Base-by-base conservation (phyloP, 23 tunicate species). In the Clavelina lepadiformis region DNA sequence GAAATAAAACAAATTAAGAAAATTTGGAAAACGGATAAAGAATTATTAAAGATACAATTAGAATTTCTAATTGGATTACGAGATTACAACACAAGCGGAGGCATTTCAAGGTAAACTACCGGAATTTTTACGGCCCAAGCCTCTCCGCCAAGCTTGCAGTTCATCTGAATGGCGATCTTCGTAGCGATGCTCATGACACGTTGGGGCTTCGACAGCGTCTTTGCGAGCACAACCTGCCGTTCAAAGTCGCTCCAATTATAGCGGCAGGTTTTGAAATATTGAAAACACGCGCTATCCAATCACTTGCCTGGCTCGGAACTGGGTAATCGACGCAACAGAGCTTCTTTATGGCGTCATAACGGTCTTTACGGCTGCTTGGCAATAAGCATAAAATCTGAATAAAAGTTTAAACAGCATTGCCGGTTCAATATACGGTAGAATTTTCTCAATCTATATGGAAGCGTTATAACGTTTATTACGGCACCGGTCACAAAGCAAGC, bases 101-200 rank as follows among this genome's bases (percentile, higher is more conserved):
- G n/a, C n/a, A n/a, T n/a, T 22, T 67, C 28, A 15, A 4, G 26
- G 13, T 5, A 49, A 69, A 80, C 47, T 30, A 86, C 95, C 64
- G 96, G 96, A 5, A 87, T 87, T 26, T 68, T 36, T 35, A 87
- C 87, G 1, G 86, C 79, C 97, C 97, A 89, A 25, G 97, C 97
- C 50, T 89, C 97, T 0, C 97, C 97, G 1, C 97, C 97, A 22
- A 89, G 59, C 73, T 89, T 89, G 49, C 84, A 77, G 50, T 81
- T 89, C 65, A 89, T 89, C 58, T 89, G 97, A 38, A 89, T 89
- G 3, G 89, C 89, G 44, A 89, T 81, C 68, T 89, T 89, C 38
- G 89, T 89, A 20, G 81, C 80, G 30, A 89, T 68, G 37, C 97
- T 89, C 89, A 81, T 81, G 37, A 71, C 69, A 27, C 97, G 77